Evolutionary conservation across 2,888 invertebrate genomes (phyloP).

Genomic region (Protophormia terraenovae): DNA sequence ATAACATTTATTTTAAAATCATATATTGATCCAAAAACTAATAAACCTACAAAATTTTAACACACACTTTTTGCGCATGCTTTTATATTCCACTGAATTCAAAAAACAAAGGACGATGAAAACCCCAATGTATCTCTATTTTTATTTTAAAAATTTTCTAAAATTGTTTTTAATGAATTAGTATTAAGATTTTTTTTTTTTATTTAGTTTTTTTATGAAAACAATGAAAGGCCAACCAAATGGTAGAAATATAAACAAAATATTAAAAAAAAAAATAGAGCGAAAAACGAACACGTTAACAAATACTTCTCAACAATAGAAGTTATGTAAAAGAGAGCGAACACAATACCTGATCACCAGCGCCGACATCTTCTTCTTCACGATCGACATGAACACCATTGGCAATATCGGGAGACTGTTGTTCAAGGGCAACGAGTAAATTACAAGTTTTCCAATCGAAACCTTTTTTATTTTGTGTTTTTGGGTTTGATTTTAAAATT

Average conservation of each 20-base stretch:
- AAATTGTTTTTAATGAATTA: conserved; percentile 43
- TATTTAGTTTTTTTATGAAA: conserved; percentile 51
- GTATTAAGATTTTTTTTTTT: not conserved
- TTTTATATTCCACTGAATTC: not conserved
- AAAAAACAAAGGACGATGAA: not conserved
- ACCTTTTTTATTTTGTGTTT: conserved; percentile 84
- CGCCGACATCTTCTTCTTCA: conserved; percentile 95
- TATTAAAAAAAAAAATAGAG: conserved; percentile 69
- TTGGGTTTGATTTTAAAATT: too few species aligned
- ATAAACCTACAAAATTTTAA: too few species aligned
- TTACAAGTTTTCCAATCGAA: conserved; percentile 99
- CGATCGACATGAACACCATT: conserved; percentile 95
- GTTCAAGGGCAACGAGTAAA: conserved; percentile 98
- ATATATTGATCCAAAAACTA: too few species aligned
- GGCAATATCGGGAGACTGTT: conserved; percentile 97
- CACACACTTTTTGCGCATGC: not conserved
- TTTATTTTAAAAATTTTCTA: not conserved
- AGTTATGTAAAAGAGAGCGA: conserved; percentile 73
- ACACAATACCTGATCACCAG: conserved; percentile 95
- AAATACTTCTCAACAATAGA: conserved; percentile 20
- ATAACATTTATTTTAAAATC: too few species aligned
- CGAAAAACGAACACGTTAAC: conserved; percentile 62
- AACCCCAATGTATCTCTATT: not conserved
- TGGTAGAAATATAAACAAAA: conserved; percentile 54
- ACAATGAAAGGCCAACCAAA: conserved; percentile 65